These are phyloP conservation scores for Rhea pennata DNA, from an alignment of 2,113 vertebrate genomes.

Conservation along the genomic window DNA sequence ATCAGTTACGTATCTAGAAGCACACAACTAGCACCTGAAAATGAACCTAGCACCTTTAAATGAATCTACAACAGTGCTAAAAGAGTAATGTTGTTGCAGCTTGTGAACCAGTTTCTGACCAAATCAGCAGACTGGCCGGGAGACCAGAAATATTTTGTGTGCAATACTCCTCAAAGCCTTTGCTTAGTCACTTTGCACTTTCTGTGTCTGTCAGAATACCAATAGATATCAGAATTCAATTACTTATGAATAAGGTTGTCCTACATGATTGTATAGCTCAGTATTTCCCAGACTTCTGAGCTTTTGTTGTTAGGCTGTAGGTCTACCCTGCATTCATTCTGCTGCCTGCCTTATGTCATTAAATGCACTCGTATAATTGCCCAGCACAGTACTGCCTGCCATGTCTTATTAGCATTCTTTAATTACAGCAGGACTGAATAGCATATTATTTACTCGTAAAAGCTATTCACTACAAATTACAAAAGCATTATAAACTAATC, in stretches of 20 bases:
- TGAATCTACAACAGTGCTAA: background rate
- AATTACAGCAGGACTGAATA: conserved; percentile 12
- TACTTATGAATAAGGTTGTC: background rate
- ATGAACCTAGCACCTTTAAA: background rate
- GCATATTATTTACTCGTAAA: background rate
- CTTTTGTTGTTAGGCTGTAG: background rate
- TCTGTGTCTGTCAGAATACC: background rate
- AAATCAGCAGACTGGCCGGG: background rate
- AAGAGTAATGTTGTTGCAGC: background rate
- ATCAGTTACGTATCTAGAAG: background rate
- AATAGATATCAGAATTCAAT: background rate
- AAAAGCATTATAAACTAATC: conserved; percentile 24
- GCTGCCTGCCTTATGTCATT: background rate
- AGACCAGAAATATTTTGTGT: background rate
- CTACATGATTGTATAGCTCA: background rate
- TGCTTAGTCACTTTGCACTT: conserved; percentile 29
- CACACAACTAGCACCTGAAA: background rate
- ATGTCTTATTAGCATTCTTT: conserved; percentile 26
- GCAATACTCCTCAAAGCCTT: background rate
- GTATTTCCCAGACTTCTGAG: conserved; percentile 30
- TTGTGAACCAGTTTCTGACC: background rate
- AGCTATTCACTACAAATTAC: conserved; percentile 8
- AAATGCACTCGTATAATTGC: background rate
- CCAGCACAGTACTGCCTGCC: background rate
- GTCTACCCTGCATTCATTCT: background rate